Evolutionary conservation across 2,113 vertebrate species (phyloP).

Genomic region (Campylomormyrus tamandua): DNA sequence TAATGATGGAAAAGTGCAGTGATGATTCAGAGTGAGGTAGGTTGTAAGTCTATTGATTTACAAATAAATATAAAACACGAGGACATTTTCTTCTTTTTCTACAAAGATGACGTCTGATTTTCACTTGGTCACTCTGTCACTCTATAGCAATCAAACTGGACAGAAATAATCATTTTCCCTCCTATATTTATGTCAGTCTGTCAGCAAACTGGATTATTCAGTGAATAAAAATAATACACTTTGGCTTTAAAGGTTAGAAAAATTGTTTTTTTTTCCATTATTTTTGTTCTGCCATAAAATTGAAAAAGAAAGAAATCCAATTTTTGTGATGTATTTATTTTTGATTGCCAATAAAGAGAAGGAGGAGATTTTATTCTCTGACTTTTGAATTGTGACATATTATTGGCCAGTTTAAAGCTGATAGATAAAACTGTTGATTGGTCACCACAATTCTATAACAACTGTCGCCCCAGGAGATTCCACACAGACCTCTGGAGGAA

Average conservation of each 20-base stretch:
- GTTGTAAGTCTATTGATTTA: neutral
- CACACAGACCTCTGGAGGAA: neutral
- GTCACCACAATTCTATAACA: slow-evolving; percentile 16
- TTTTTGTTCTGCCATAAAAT: neutral
- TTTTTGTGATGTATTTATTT: neutral
- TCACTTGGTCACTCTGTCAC: neutral
- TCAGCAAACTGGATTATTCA: neutral
- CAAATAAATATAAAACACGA: neutral
- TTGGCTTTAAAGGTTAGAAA: neutral
- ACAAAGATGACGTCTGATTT: neutral
- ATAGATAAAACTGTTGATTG: slow-evolving; percentile 13
- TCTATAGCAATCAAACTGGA: neutral
- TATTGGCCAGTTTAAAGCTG: slow-evolving; percentile 8
- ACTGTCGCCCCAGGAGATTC: neutral
- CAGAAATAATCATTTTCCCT: neutral
- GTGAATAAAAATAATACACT: neutral
- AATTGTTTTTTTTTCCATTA: neutral
- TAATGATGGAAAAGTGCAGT: neutral
- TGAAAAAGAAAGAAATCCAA: slow-evolving; percentile 8
- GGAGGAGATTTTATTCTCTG: slow-evolving; percentile 11
- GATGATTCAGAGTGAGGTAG: neutral
- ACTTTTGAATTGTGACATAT: slow-evolving; percentile 1
- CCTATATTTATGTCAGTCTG: neutral
- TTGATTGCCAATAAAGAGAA: neutral
- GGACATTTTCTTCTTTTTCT: neutral